Percentiles rank a stretch among this genome's conserved stretches.
phyloP scores from a whole-genome alignment of 2,113 vertebrate species.

The Hemicordylus capensis region DNA sequence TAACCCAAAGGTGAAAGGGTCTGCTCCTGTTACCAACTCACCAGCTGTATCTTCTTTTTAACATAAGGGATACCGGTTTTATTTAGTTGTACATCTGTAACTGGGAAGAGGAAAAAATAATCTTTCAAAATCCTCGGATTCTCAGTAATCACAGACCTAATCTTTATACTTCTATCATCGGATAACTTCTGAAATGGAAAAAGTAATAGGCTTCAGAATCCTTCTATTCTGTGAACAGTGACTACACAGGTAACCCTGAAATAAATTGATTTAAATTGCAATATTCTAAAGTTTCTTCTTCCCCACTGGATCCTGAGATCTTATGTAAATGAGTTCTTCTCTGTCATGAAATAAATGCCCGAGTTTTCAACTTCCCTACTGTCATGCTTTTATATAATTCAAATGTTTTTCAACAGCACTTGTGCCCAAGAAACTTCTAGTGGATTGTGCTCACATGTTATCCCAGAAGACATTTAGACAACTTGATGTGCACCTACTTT shows the following conservation, averaged over 20 bases:
- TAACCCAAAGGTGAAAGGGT: slow-evolving; percentile 24
- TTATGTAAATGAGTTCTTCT: neutral
- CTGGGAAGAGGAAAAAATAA: neutral
- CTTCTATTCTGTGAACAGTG: neutral
- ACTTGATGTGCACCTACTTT: too few relatives aligned
- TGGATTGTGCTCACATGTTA: neutral
- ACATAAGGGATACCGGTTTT: neutral
- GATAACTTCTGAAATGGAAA: slow-evolving; percentile 34
- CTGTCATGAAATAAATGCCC: neutral
- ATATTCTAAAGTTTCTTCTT: slow-evolving; percentile 33
- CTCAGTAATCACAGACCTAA: slow-evolving; percentile 23
- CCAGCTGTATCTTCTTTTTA: neutral
- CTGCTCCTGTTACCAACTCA: neutral
- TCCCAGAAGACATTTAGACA: neutral
- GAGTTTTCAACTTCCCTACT: neutral
- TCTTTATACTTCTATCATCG: slow-evolving; percentile 1
- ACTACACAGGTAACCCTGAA: neutral
- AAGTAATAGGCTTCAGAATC: slow-evolving; percentile 17
- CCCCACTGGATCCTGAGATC: slow-evolving; percentile 3
- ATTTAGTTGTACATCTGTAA: neutral
- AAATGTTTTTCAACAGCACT: neutral
- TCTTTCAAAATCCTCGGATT: slow-evolving; percentile 2
- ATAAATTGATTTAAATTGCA: slow-evolving; percentile 12
- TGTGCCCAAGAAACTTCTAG: neutral
- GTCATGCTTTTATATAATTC: neutral